phyloP scores from a whole-genome alignment of 2,888 invertebrate species.

The Patella depressa region DNA sequence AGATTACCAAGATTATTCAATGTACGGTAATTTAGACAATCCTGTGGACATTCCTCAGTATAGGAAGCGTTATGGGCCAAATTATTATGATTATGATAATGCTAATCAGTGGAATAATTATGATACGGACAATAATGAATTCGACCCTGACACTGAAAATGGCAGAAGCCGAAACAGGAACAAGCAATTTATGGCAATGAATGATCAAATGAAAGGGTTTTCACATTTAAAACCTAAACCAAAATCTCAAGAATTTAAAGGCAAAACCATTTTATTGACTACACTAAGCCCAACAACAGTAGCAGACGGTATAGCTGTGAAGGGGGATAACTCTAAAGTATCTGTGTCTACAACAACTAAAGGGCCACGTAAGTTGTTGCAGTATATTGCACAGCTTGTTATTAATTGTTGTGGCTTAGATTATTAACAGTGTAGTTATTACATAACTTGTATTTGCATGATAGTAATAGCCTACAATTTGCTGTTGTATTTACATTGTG shows the following conservation, averaged over 20 bases:
- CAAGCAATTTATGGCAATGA: constrained; percentile 52
- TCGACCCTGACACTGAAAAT: constrained; percentile 9
- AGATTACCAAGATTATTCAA: constrained; percentile 20
- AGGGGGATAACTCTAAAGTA: constrained; percentile 12
- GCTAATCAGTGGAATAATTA: not conserved
- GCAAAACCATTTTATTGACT: not conserved
- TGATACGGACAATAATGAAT: not conserved
- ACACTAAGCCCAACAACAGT: not conserved
- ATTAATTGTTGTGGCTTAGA: too few species aligned
- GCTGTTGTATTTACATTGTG: too few species aligned
- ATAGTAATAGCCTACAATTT: too few species aligned
- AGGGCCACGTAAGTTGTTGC: not conserved
- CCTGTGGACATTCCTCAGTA: constrained; percentile 6
- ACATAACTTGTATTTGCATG: too few species aligned
- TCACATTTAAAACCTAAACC: constrained; percentile 24
- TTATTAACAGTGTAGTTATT: too few species aligned
- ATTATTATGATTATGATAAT: constrained; percentile 20
- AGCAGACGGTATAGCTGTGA: constrained; percentile 15
- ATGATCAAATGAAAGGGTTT: constrained; percentile 45
- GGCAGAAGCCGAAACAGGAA: constrained; percentile 53
- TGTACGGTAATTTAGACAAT: constrained; percentile 6
- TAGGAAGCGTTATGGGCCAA: constrained; percentile 18
- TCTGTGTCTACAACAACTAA: constrained; percentile 10
- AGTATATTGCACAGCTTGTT: too few species aligned
- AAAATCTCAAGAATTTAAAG: constrained; percentile 17